Conservation (phyloP, 1,140 invertebrate genomes). For the Araneus ventricosus region DNA sequence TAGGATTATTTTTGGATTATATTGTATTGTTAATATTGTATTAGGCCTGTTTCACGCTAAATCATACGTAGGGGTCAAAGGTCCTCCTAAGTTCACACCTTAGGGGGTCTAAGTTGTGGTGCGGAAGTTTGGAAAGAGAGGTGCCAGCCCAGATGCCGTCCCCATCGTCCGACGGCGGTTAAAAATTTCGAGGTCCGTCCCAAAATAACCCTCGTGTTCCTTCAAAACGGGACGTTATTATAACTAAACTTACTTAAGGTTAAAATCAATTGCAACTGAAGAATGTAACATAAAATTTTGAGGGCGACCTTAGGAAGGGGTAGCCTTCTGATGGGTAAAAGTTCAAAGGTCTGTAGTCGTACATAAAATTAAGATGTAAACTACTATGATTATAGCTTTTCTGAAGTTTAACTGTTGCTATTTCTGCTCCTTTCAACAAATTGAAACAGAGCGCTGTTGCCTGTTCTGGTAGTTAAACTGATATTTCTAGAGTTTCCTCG, state of each 20-base stretch:
- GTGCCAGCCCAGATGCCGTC: too few relatives aligned
- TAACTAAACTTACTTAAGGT: background rate
- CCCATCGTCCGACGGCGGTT: too few relatives aligned
- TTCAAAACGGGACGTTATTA: too few relatives aligned
- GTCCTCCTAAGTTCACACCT: too few relatives aligned
- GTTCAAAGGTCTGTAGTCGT: constrained; percentile 31
- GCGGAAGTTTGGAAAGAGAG: background rate
- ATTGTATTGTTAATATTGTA: too few relatives aligned
- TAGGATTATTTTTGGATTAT: too few relatives aligned
- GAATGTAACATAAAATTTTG: constrained; percentile 45
- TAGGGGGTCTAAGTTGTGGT: too few relatives aligned
- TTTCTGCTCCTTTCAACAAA: background rate
- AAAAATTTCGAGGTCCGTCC: too few relatives aligned
- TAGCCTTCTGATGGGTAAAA: background rate
- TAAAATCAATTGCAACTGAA: background rate
- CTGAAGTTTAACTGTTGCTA: background rate
- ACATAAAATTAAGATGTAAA: constrained; percentile 46
- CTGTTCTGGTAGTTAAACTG: background rate
- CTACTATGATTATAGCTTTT: constrained; percentile 14
- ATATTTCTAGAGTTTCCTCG: background rate
- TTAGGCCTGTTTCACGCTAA: too few relatives aligned
- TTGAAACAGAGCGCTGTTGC: background rate
- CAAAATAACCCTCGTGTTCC: too few relatives aligned
- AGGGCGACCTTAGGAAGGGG: background rate
- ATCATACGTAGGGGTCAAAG: too few relatives aligned